A percentile compares a stretch with the other conserved stretches of the same genome.
These are phyloP conservation scores for Palythoa grandiflora DNA, from an alignment of 92 coral and sea anemone genomes.

Conservation along the genomic window DNA sequence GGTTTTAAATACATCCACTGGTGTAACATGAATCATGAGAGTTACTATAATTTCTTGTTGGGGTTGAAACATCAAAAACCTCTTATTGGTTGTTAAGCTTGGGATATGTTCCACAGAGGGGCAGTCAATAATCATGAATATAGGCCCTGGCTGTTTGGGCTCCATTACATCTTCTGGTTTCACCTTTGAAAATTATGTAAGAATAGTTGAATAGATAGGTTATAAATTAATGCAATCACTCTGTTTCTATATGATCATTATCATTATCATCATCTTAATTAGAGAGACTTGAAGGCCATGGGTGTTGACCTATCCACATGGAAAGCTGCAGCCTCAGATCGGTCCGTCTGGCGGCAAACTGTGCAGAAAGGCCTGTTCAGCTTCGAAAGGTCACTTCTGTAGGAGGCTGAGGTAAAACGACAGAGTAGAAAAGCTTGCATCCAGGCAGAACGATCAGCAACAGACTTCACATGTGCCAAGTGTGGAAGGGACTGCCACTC, in stretches of 20 bases:
- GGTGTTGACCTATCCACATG: no score
- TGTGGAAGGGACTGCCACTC: no score
- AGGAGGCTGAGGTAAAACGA: no score
- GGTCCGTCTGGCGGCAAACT: no score
- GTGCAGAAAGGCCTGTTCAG: no score
- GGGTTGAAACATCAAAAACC: conserved; percentile 47
- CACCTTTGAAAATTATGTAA: conserved; percentile 46
- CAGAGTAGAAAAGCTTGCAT: no score
- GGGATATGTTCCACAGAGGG: conserved; percentile 68
- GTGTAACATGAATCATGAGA: conserved; percentile 82
- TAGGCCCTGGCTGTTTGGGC: conserved; percentile 71
- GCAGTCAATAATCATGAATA: conserved; percentile 87
- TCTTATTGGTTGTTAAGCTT: conserved; percentile 59
- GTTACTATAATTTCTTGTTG: conserved; percentile 31
- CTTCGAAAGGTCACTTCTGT: no score
- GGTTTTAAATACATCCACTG: conserved; percentile 74
- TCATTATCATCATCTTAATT: not conserved
- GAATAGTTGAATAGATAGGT: not conserved
- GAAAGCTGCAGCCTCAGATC: no score
- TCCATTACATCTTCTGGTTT: conserved; percentile 88
- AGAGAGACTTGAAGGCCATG: no score
- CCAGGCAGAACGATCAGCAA: no score
- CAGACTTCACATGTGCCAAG: no score
- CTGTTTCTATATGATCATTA: not conserved
- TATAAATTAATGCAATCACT: not conserved